These are phyloP conservation scores for Heliocidaris tuberculata DNA, from an alignment of 35 echinoderm and acorn worm genomes.

Conservation along the genomic window DNA sequence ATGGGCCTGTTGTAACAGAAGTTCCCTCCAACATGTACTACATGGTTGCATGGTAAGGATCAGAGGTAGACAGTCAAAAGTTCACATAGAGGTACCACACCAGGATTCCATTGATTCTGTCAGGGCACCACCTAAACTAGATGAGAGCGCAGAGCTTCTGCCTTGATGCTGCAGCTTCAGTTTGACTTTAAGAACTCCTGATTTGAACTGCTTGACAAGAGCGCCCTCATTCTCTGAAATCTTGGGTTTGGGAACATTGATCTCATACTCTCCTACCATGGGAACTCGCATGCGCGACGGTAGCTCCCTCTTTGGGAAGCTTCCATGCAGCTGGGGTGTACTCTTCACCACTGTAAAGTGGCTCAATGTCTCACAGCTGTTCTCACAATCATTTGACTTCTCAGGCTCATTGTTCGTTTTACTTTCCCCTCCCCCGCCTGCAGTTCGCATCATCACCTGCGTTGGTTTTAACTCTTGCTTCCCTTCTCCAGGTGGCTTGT, in stretches of 20 bases:
- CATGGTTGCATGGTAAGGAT: background rate
- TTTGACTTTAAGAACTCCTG: conserved; percentile 36
- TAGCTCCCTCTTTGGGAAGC: conserved; percentile 51
- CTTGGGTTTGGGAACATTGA: background rate
- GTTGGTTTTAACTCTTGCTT: conserved; percentile 59
- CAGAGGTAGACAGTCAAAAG: too few species aligned
- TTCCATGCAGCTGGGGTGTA: conserved; percentile 34
- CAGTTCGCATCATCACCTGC: conserved; percentile 34
- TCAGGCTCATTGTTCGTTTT: background rate
- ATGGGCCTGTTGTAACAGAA: background rate
- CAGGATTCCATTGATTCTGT: conserved; percentile 35
- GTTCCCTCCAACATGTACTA: background rate
- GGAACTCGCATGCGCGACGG: background rate
- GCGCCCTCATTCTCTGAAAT: background rate
- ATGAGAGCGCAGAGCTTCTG: background rate
- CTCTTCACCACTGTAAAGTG: background rate
- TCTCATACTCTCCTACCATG: conserved; percentile 7
- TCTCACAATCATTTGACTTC: conserved; percentile 40
- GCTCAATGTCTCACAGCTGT: background rate
- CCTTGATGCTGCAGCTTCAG: conserved; percentile 61
- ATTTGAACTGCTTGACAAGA: conserved; percentile 28
- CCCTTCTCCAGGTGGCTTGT: conserved; percentile 53
- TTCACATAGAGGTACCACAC: conserved; percentile 7
- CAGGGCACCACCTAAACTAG: background rate
- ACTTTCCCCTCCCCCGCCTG: conserved; percentile 28